Base-by-base conservation (phyloP, 2,888 invertebrate species). In the Idaea biselata region DNA sequence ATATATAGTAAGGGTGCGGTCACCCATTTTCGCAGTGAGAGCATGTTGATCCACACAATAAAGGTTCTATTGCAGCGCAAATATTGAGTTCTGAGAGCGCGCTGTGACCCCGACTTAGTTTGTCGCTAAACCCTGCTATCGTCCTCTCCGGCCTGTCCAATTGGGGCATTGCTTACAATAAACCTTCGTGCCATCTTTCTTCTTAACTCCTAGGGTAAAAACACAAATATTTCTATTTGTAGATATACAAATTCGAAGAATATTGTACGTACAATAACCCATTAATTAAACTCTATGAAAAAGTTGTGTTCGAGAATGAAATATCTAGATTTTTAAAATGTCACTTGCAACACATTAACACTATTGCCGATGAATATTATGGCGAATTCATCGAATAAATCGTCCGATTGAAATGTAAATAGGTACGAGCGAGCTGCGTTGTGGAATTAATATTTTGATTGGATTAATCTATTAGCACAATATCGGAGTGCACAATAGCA, bases 391-490 rank as follows among this genome's bases (percentile, higher is more conserved):
- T 79, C 77, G 81, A 81, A 80, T 84, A 83, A 82, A 86, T 87
- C 83, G 76, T 73, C 67, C 83, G 79, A 88, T 87, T 84, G 85
- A 87, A 89, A 88, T 88, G 87, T 89, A 89, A 89, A 89, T 87
- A 77, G 74, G 71, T 73, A 79, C 73, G 80, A 77, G 77, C 75
- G 83, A 79, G 80, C 81, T 79, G 79, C 84, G 84, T 83, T 82
- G 84, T 78, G 85, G 89, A 89, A 88, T 89, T 90, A 88, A 90
- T 90, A 88, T 89, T 88, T 89, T 89, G 89, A 91, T 91, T 88
- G 90, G 88, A 90, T 90, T 90, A 90, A 88, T 89, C 87, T 90
- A 91, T 91, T 89, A 91, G 86, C 86, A 82, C 86, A 83, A 85
- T 85, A 87, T 86, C 82, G 73, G 75, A 76, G 76, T 82, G 79